Base-by-base conservation (phyloP, 2,888 invertebrate genomes). In the Drosophila vallismaia region DNA sequence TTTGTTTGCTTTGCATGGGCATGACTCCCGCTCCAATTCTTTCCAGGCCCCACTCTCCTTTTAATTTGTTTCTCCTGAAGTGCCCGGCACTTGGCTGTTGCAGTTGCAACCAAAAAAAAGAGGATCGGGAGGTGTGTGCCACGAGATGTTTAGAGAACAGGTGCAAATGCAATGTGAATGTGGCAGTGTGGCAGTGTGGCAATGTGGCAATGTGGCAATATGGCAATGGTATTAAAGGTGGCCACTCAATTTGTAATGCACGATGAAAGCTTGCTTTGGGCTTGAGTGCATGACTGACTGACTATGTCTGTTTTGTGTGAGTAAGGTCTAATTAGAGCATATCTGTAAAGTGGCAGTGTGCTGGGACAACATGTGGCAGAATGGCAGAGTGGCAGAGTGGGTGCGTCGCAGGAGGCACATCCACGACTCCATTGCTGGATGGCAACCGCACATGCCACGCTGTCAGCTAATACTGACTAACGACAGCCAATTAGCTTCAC, bases 71-170 rank as follows among this genome's bases (percentile, higher is more conserved):
- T 66, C 62, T 67, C 66, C 55, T 50, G 71, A 83, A 83, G 77
- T 77, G 80, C 42, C 79, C 56, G 71, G 63, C 84, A 77, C 86
- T 79, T 86, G 67, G 80, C 77, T 75, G 71, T 79, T 74, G 80
- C 77, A 77, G 71, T 79, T 74, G 80, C 77, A 76, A 71, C 64
- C 31, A 38, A 38, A 10, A 44, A 14, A 1, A 14, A 9, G 31
- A 5, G 0, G 42, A 4, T 12, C 33, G n/a, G 33, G 14, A 45
- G 28, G 44, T 8, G 24, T 19, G 19, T 28, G 19, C 5, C 12
- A 12, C 40, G 5, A 52, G 12, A 24, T 7, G 4, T 0, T 8
- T 31, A 10, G 29, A 48, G 4, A 50, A 19, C 33, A 38, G 50
- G 64, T 63, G 60, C 6, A 69, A 66, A 26, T 53, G 55, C 57